Base-by-base conservation (phyloP, 2,888 invertebrate genomes). In the Terebella lapidaria region DNA sequence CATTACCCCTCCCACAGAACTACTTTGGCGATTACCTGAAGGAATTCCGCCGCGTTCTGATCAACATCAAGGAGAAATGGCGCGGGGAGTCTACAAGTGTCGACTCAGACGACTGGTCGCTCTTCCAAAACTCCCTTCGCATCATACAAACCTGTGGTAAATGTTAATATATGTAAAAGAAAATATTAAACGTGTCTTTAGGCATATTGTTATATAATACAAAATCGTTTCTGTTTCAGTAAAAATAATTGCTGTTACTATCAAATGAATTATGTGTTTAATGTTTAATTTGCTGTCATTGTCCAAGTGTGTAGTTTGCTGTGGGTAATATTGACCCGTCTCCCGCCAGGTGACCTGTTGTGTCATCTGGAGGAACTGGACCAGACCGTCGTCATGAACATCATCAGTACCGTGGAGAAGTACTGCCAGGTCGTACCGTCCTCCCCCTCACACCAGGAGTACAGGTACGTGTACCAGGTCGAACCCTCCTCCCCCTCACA, bases 301-400 rank as follows among this genome's bases (percentile, higher is more conserved):
- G n/a, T n/a, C n/a, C n/a, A n/a, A n/a, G n/a, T n/a, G n/a, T n/a
- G n/a, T n/a, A n/a, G n/a, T n/a, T n/a, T n/a, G n/a, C 2, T 74
- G 75, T 67, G 81, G 81, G 76, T 58, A 61, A 28, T 35, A n/a
- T 35, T 15, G n/a, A 35, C 42, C n/a, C 42, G 35, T 54, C 30
- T 28, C 3, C 10, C 29, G n/a, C 42, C 66, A 82, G 88, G 89
- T 0, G 88, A 89, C 67, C 84, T 89, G 57, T 81, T 88, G 64
- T 80, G 84, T 62, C 86, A 87, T 68, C 74, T 88, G 3, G 86
- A 87, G 63, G 85, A 87, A 68, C 84, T 89, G 63, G 89, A 90
- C 74, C 85, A 85, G 69, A 84, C 83, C 35, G 76, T 90, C 22
- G 84, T 86, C 1, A 78, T 81, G n/a, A 84, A 84, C 55, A 83